These are phyloP conservation scores for Gymnocypris eckloni DNA, from an alignment of 2,797 vertebrate species.

Conservation along the genomic window DNA sequence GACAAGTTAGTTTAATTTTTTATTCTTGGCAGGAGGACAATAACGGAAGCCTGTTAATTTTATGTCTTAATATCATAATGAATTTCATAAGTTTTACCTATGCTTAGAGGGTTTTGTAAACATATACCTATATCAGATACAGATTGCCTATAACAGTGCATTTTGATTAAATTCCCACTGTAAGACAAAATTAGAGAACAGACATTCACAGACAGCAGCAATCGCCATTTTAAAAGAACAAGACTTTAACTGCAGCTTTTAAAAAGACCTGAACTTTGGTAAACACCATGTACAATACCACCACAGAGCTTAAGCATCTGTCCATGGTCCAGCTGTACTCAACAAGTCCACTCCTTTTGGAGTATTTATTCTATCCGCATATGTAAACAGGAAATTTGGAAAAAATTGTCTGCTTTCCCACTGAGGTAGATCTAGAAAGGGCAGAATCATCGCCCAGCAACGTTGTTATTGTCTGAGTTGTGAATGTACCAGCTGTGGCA, in stretches of 20 bases:
- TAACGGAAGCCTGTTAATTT: constrained; percentile 71
- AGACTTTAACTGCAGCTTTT: constrained; percentile 11
- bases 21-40: constrained; percentile 60
- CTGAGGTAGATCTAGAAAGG: constrained; percentile 17
- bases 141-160: not conserved
- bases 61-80: constrained; percentile 60
- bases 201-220: not conserved
- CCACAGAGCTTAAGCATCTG: constrained; percentile 11
- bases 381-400: constrained; percentile 70
- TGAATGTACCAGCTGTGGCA: constrained; percentile 17
- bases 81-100: constrained; percentile 65
- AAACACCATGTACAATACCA: not conserved
- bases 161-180: not conserved
- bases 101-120: constrained; percentile 66
- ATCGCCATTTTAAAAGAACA: not conserved
- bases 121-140: too few relatives aligned
- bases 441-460: not conserved
- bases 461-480: not conserved
- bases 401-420: constrained; percentile 48
- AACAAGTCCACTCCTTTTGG: constrained; percentile 63
- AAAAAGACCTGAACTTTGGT: constrained; percentile 9
- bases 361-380: constrained; percentile 69
- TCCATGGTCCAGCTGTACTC: constrained; percentile 65
- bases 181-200: not conserved
- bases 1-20: constrained; percentile 61